These are phyloP conservation scores for Nothoprocta pentlandii DNA, from an alignment of 2,113 vertebrate genomes.

Conservation along the genomic window DNA sequence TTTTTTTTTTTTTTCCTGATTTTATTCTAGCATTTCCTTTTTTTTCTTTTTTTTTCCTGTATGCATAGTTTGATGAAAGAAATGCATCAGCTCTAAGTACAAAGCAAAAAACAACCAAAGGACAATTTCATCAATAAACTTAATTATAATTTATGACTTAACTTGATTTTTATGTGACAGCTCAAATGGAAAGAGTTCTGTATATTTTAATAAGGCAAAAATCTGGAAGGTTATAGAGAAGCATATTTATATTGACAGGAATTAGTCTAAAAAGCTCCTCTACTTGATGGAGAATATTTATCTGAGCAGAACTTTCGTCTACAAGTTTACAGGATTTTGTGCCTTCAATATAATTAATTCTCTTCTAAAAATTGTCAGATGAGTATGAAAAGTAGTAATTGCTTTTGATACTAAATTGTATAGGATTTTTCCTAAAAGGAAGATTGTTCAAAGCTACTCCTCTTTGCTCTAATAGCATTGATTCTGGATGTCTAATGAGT, in stretches of 20 bases:
- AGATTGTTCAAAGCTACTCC: not conserved
- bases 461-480: not conserved
- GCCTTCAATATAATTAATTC: not conserved
- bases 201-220: not conserved
- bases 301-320: not conserved
- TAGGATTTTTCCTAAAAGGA: not conserved
- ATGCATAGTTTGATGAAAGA: not conserved
- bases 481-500: not conserved
- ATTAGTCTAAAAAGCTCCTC: not conserved
- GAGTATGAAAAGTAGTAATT: not conserved
- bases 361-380: not conserved
- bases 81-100: not conserved
- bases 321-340: not conserved
- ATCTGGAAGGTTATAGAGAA: not conserved
- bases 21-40: not conserved
- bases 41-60: not conserved
- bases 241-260: not conserved
- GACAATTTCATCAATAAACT: not conserved
- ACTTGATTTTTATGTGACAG: not conserved
- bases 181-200: not conserved
- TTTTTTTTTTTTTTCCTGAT: not conserved
- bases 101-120: not conserved
- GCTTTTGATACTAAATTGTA: not conserved
- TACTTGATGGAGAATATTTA: not conserved
- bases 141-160: not conserved